Percentiles rank a stretch among this genome's conserved stretches.
phyloP scores from a whole-genome alignment of 2,888 invertebrate species.

The Ptilodon capucinus region DNA sequence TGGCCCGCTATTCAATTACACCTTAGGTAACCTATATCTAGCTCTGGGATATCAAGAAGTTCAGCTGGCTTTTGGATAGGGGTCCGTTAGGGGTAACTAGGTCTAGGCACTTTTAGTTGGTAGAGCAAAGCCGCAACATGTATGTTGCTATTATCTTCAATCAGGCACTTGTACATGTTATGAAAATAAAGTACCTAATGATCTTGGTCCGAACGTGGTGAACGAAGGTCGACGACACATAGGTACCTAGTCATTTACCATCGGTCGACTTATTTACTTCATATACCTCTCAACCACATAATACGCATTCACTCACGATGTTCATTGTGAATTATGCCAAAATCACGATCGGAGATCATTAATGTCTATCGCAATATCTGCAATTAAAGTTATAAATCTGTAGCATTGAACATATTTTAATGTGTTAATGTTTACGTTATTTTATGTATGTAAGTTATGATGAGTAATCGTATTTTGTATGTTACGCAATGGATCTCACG shows the following conservation, averaged over 20 bases:
- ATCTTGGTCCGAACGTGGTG: conserved; percentile 10
- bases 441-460: not conserved
- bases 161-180: not conserved
- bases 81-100: too few relatives aligned
- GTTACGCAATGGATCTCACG: not conserved
- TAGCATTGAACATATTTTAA: conserved; percentile 18
- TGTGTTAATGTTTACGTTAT: conserved; percentile 1
- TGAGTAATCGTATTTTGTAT: not conserved
- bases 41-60: too few relatives aligned
- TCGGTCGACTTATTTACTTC: conserved; percentile 12
- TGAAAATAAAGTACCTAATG: not conserved
- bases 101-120: too few relatives aligned
- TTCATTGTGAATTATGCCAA: conserved; percentile 15
- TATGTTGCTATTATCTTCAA: not conserved
- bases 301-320: conserved; percentile 19
- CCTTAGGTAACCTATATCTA: too few relatives aligned
- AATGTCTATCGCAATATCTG: conserved; percentile 15
- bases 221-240: conserved; percentile 23
- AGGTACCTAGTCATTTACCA: conserved; percentile 10
- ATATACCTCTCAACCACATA: conserved; percentile 6
- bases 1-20: too few relatives aligned
- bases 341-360: conserved; percentile 21
- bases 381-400: conserved; percentile 9
- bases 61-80: too few relatives aligned
- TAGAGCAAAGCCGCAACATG: too few relatives aligned